phyloP scores from a whole-genome alignment of 2,797 vertebrate species.

The Cottoperca gobio region DNA sequence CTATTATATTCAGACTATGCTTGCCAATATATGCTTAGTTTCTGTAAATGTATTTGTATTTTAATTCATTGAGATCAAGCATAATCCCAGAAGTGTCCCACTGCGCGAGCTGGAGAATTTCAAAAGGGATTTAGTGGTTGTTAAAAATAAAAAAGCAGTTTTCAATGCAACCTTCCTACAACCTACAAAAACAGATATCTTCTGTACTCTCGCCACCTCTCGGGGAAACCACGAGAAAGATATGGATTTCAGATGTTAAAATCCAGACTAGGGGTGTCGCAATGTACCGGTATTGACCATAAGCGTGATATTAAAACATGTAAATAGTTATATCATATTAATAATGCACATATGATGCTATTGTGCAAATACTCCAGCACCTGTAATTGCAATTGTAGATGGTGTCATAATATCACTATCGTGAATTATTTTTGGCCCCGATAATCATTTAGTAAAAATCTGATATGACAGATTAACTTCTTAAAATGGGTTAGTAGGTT shows the following conservation, averaged over 20 bases:
- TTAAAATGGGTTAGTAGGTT: background rate
- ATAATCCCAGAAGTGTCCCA: background rate
- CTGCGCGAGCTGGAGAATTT: background rate
- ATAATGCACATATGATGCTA: too few species aligned
- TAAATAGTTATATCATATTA: too few species aligned
- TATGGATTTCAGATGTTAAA: background rate
- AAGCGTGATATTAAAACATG: too few species aligned
- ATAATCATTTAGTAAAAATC: too few species aligned
- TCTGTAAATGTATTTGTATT: background rate
- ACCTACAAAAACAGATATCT: background rate
- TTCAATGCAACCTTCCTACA: background rate
- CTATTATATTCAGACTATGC: background rate
- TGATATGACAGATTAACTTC: too few species aligned
- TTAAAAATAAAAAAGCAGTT: background rate
- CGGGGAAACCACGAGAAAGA: background rate
- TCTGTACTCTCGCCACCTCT: background rate
- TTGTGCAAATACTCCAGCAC: too few species aligned
- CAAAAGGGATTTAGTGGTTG: background rate
- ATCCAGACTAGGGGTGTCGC: too few species aligned
- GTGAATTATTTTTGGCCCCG: too few species aligned
- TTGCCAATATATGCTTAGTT: background rate
- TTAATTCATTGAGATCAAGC: background rate
- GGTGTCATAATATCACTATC: too few species aligned
- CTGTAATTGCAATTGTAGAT: too few species aligned
- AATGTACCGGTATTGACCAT: too few species aligned